Base-by-base conservation (phyloP, 2,113 vertebrate species). In the Pitta sordida region DNA sequence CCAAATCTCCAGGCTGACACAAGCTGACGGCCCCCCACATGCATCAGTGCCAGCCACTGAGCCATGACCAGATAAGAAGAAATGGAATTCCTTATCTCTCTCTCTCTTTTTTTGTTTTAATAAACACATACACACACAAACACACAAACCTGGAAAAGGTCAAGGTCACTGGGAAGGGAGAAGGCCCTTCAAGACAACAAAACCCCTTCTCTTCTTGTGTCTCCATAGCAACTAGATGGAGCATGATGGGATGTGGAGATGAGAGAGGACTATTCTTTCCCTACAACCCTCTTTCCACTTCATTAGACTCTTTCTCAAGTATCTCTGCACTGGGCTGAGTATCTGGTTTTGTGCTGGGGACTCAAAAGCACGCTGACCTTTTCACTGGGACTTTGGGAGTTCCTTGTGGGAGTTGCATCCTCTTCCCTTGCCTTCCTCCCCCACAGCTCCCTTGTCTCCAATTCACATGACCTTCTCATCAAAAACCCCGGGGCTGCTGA, bases 261-360 rank as follows among this genome's bases (percentile, higher is more conserved):
- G 97, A 97, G 97, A 95, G 96, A 63, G 95, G 94, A 91, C 95
- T 37, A 96, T 97, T 97, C 96, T 97, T 97, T 92, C 88, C 95
- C 60, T 93, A 82, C 95, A 97, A 95, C 96, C 84, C 96, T 95
- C 95, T 98, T 98, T 98, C 97, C 97, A 98, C 97, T 97, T 98
- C 97, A 97, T 98, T 98, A 98, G 97, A 77, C 96, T 96, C 96
- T 98, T 98, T 98, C 98, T 98, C 97, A 97, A 98, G 95, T 98
- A 97, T 96, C 94, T 97, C 97, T 97, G 95, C 69, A 30, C 92
- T 88, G 90, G 90, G 90, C 86, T 97, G 91, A 96, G 97, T 96
- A 19, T 94, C 94, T 97, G 94, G 95, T 95, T 91, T 83, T 94
- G 94, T 96, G 94, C 87, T 21, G 94, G 79, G 79, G 95, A 96